Evolutionary conservation across 2,888 invertebrate genomes (phyloP), one percentile per base, ranked within the genome.

Genomic region (Sarcophaga subvicina): DNA sequence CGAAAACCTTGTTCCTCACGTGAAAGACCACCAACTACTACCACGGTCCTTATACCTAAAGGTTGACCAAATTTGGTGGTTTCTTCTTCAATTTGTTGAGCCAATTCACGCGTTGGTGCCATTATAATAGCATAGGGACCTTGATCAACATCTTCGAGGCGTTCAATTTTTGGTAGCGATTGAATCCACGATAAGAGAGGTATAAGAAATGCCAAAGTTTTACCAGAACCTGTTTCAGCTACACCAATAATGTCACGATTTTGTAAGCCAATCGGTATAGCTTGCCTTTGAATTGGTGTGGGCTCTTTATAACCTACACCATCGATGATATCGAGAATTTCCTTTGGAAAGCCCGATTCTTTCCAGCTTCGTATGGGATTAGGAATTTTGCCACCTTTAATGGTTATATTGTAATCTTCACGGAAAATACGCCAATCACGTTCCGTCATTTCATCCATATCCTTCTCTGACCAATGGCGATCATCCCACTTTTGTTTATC

Each of bases 341-440:
- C 98, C 89, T 95, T 95, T 49, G 98, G 98, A 90, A 99, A 96
- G 20, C 96, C 96, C 4, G 98, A 98, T 94, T 99, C 99, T 88
- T 96, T 97, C 99, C 99, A 99, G 86, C 95, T 96, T 59, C 99
- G 95, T 83, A 99, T 96, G 0, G 99, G 99, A 94, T 98, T 98
- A 0, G 99, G 99, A 90, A 99, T 98, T 91, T 95, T 96, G 0
- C 99, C 99, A 88, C 99, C 99, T 94, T 99, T 99, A 86, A 99
- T 98, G 4, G 98, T 97, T 78, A 99, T 99, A 92, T 98, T 99
- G 93, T 99, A 99, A 94, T 99, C 99, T 94, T 99, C 99, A 88
- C 99, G 95, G 93, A 99, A 99, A 91, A 99, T 99, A 93, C 99
- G 96, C 99, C 99, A 99, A 94, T 99, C 99, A 90, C 99, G 95